Evolutionary conservation across 2,888 invertebrate genomes (phyloP), one percentile per base, ranked within the genome.

Genomic region (Torymus texanus): DNA sequence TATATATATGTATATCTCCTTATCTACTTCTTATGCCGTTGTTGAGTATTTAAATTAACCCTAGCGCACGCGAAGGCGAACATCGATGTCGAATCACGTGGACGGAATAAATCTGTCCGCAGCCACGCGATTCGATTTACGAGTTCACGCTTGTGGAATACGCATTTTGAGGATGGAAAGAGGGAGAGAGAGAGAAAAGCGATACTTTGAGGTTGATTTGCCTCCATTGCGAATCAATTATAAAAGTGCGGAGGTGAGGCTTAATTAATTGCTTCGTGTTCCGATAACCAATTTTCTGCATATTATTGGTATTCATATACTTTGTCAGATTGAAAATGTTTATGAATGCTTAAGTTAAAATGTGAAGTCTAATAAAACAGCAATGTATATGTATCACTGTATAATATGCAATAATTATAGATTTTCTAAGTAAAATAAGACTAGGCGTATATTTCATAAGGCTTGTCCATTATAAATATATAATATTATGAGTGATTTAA

Each of bases 21-120:
- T 73, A 76, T 73, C 82, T 81, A 78, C 81, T 72, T 86, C 82
- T 85, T 81, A 84, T 85, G 84, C 84, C 79, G 82, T 80, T 82
- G 84, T 83, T 85, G 84, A 85, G 86, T 85, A 87, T 87, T 87
- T 82, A 87, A 87, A 87, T 85, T 82, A 84, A 78, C 79, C 75
- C 77, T 21, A 66, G 13, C 58, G 58, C 18, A 24, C 51, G 77
- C 79, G 79, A 67, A 80, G 81, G 83, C 59, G 63, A 84, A 86
- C 84, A 81, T 83, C 80, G 79, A 82, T 83, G 83, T 80, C 76
- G 82, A 79, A 77, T 78, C 79, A 78, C 84, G 84, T 85, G 84
- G 78, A 74, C 50, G 81, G 83, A 85, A 87, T 87, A 84, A 78
- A 81, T 81, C 68, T 75, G 72, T 50, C 66, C 61, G 12, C 29